Base-by-base conservation (phyloP, 2,888 invertebrate species). In the Temnothorax rugatulus region DNA sequence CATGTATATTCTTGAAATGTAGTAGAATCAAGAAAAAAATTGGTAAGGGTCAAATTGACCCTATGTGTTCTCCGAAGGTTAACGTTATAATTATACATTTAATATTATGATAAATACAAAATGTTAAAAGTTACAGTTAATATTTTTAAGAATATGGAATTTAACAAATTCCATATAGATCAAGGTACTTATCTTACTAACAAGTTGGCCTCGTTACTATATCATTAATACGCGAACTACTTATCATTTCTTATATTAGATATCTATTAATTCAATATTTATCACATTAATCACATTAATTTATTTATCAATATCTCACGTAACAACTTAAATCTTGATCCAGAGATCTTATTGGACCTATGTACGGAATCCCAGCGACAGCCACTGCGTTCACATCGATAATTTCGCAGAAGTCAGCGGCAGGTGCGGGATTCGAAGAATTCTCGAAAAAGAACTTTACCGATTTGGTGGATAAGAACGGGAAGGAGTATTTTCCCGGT, bases 321-420 rank as follows among this genome's bases (percentile, higher is more conserved):
- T 69, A 15, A 34, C n/a, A 15, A 21, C n/a, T 34, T 50, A 34
- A 57, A 15, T 79, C n/a, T 84, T 3, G n/a, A 86, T 82, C 0
- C 79, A 94, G 94, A 61, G 69, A 83, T 8, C 84, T 91, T 5
- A 88, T 94, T 54, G 91, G 92, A 0, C 82, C 77, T n/a, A 89
- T 87, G n/a, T 94, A 93, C 63, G 83, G 86, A 0, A 87, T 94
- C 0, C 44, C 77, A 2, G 90, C 87, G 4, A 91, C 93, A 2
- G 57, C 89, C 0, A 93, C 93, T 0, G 50, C 82, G 0, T 94
- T 94, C 57, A 91, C 93, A 0, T 92, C 91, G 0, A 54, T 85
- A 11, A 86, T 87, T 1, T 89, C 94, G 1, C 92, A 92, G 74
- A 91, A 88, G 44, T 41, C 89, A n/a, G 94, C 94, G 0, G 85